Base-by-base conservation (phyloP, 2,888 invertebrate genomes). In the Megaustenia siamemsis region DNA sequence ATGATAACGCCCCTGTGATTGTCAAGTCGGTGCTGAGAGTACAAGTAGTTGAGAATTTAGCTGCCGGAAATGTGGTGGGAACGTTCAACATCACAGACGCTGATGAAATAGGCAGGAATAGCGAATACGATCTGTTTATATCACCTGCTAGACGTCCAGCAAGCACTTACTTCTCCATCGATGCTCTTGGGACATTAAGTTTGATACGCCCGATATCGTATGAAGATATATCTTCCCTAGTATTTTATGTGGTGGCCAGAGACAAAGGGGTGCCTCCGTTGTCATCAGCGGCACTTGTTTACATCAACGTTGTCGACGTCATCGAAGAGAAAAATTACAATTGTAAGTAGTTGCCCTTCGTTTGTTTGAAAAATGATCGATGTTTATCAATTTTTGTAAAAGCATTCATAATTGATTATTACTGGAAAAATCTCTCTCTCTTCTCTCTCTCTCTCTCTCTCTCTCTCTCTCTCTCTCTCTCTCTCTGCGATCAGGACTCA, bases 1-100 rank as follows among this genome's bases (percentile, higher is more conserved):
- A 92, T 86, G 92, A 92, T 81, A 91, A 92, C 84, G 38, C 86
- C n/a, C 92, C 92, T 35, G 79, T 86, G 32, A 91, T 91, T 84
- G 76, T 84, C 6, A 76, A 88, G 66, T 78, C 53, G 35, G 38
- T 69, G 8, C 53, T 66, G 40, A 45, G 49, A 24, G 40, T 84
- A 40, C 60, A 69, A 5, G 56, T 82, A 8, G 35, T 76, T 5
- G 82, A 84, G 43, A 83, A 83, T 32, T 24, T 66, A 32, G 40
- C 83, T 4, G 75, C 76, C 21, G 78, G 83, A 0, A 56, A 78
- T 18, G 21, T 8, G 0, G 43, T 83, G 32, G 75, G 68, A 8
- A 18, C 2, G 4, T 28, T 83, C 0, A 32, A 8, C 1, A 80
- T 56, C 38, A 76, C 80, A 15, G 86, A 86, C 38, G 49, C 77